Percentiles rank a stretch among this genome's conserved stretches.
Conservation (phyloP, 1,140 invertebrate genomes). For the Paraescarpia echinospica region DNA sequence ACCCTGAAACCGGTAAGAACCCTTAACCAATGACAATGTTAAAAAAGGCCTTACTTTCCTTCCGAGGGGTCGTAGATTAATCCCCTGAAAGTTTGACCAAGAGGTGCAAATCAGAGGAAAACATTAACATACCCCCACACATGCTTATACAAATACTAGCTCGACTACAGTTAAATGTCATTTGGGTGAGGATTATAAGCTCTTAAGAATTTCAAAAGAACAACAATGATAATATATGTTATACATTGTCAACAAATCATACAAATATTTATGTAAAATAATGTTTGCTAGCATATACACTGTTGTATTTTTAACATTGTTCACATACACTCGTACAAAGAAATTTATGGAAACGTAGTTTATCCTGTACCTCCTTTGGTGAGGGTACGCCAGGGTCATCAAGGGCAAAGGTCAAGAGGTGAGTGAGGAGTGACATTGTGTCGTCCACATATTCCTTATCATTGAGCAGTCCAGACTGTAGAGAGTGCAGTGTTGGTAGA, state of each 20-base stretch:
- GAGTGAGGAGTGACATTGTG: slow-evolving; percentile 78
- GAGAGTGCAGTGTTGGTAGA: slow-evolving; percentile 78
- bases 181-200: not conserved
- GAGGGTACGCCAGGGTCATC: slow-evolving; percentile 88
- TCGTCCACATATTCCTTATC: slow-evolving; percentile 51
- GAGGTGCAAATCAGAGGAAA: too few relatives aligned
- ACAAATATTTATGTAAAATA: too few relatives aligned
- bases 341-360: not conserved
- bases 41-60: too few relatives aligned
- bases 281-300: not conserved
- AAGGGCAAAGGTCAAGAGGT: slow-evolving; percentile 87
- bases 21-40: too few relatives aligned
- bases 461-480: slow-evolving; percentile 82
- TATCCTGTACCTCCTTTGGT: slow-evolving; percentile 61
- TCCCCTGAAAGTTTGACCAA: too few relatives aligned
- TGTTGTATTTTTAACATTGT: not conserved
- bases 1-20: too few relatives aligned
- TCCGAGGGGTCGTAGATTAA: too few relatives aligned
- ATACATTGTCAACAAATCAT: too few relatives aligned
- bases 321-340: not conserved
- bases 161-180: not conserved
- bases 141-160: too few relatives aligned
- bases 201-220: not conserved
- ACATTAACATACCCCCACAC: too few relatives aligned
- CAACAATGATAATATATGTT: not conserved